Conservation (phyloP, 2,113 vertebrate genomes). For the Nibea coibor region DNA sequence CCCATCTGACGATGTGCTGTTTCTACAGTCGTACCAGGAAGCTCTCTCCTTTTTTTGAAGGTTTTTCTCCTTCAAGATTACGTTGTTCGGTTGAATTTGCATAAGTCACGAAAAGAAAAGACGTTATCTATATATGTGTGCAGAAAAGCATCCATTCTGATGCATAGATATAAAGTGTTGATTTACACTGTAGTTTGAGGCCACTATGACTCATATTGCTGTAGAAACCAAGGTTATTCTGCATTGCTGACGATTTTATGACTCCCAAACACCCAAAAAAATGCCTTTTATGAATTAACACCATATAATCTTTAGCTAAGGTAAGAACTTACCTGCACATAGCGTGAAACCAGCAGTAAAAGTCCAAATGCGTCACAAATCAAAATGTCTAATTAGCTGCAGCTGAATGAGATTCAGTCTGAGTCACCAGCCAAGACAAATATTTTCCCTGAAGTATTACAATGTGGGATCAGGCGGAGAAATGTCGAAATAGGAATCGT, state of each 20-base stretch:
- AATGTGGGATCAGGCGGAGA: slow-evolving; percentile 22
- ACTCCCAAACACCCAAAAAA: neutral
- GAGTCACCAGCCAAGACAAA: slow-evolving; percentile 30
- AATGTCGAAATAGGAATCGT: neutral
- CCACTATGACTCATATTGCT: neutral
- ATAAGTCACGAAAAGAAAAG: neutral
- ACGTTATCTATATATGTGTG: neutral
- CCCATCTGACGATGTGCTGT: neutral
- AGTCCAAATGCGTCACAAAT: neutral
- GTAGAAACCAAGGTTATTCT: neutral
- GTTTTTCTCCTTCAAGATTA: neutral
- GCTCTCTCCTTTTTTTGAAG: neutral
- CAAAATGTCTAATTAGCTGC: neutral
- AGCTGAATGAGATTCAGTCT: neutral
- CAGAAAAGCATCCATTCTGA: neutral
- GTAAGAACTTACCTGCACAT: neutral
- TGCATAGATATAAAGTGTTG: neutral
- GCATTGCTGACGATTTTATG: neutral
- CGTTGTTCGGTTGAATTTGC: neutral
- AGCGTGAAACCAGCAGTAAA: neutral
- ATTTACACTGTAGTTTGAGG: neutral
- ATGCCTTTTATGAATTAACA: neutral
- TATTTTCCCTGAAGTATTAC: slow-evolving; percentile 8
- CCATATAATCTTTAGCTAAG: neutral
- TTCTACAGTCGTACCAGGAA: neutral